Percentiles rank a stretch among this genome's conserved stretches.
Evolutionary conservation across 92 coral and sea anemone genomes (phyloP).

Genomic region (Desmophyllum pertusum): DNA sequence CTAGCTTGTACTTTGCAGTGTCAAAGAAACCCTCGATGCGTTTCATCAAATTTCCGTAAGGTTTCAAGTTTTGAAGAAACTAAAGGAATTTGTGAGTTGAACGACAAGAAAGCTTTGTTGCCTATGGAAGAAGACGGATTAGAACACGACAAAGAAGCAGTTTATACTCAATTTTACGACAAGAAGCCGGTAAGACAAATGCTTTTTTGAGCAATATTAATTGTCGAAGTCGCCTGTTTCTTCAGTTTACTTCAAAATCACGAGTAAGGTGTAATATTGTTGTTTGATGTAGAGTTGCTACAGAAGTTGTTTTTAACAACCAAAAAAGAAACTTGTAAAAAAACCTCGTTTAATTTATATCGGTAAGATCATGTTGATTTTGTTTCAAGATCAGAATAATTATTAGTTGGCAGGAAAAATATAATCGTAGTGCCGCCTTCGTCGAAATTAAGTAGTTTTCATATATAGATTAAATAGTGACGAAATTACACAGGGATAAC

Average conservation of each 20-base stretch:
- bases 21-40: slow-evolving; percentile 3
- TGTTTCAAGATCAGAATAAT: no score
- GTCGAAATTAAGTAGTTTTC: background rate
- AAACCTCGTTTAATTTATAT: no score
- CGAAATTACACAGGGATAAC: background rate
- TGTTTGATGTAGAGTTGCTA: no score
- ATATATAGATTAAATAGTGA: background rate
- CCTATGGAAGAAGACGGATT: background rate
- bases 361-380: no score
- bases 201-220: background rate
- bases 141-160: slow-evolving; percentile 1
- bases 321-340: no score
- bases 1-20: background rate
- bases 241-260: no score
- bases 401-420: background rate
- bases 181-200: background rate
- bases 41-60: slow-evolving; percentile 6
- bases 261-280: no score
- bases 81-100: slow-evolving; percentile 19
- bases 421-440: background rate
- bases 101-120: background rate
- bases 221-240: no score
- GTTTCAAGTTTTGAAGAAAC: background rate
- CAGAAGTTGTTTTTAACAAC: no score
- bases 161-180: slow-evolving; percentile 18